A percentile compares a stretch with the other conserved stretches of the same genome.
These are phyloP conservation scores for Amazonetta brasiliensis DNA, from an alignment of 2,797 vertebrate genomes.

Conservation along the genomic window DNA sequence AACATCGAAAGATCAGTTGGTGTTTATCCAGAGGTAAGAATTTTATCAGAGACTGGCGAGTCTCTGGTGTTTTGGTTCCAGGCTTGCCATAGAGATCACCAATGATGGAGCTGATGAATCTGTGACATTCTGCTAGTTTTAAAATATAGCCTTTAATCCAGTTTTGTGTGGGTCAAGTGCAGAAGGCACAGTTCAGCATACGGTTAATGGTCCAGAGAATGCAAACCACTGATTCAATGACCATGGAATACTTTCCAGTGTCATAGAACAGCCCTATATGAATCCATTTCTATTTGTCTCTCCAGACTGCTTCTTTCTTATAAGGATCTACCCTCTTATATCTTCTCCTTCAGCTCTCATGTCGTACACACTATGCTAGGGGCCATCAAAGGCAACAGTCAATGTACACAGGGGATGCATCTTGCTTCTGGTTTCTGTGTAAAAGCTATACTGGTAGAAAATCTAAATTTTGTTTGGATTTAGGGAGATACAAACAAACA, in stretches of 20 bases:
- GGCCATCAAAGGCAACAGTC: neutral
- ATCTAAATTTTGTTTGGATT: neutral
- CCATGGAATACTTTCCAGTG: neutral
- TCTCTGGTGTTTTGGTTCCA: neutral
- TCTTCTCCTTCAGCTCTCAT: neutral
- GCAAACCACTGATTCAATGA: neutral
- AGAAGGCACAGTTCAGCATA: neutral
- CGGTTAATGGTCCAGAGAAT: neutral
- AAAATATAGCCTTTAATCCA: constrained; percentile 2
- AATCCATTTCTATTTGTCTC: neutral
- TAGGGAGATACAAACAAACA: neutral
- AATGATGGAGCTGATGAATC: neutral
- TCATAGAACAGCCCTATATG: neutral
- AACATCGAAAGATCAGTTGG: constrained; percentile 84
- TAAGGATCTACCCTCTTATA: neutral
- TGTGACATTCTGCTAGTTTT: neutral
- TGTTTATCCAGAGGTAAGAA: constrained; percentile 84
- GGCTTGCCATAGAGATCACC: neutral
- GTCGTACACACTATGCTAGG: neutral
- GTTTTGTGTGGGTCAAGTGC: neutral
- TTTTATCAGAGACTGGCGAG: neutral
- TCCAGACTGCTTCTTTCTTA: neutral
- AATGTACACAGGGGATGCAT: neutral
- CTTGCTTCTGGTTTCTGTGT: neutral
- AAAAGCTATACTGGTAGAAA: neutral